Evolutionary conservation across 2,797 vertebrate species (phyloP).

Genomic region (Molothrus ater): DNA sequence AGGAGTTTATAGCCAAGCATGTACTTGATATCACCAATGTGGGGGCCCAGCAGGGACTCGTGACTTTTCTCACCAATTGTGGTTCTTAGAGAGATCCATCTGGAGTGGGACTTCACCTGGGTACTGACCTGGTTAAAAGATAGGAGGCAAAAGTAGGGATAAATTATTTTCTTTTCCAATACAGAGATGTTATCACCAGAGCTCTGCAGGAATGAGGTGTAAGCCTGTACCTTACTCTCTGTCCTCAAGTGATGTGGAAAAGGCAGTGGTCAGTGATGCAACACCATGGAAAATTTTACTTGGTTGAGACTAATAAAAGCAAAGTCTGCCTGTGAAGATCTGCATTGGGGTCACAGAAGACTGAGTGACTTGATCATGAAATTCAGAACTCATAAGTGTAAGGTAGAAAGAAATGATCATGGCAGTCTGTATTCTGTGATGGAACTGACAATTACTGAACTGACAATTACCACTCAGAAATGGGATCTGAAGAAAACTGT

Average conservation of each 20-base stretch:
- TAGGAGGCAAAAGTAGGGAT: not conserved
- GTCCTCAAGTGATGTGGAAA: not conserved
- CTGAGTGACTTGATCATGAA: not conserved
- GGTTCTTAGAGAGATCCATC: not conserved
- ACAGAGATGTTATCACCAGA: not conserved
- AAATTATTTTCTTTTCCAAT: not conserved
- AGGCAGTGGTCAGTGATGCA: not conserved
- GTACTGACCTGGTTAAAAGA: not conserved
- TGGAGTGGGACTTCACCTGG: not conserved
- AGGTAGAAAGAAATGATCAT: not conserved
- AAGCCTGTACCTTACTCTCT: not conserved
- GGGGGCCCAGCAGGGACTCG: not conserved
- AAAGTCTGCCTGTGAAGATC: not conserved
- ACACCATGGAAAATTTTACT: not conserved
- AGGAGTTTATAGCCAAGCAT: not conserved
- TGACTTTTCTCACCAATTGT: not conserved
- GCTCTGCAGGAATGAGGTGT: not conserved
- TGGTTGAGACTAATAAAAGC: not conserved
- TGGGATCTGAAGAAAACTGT: not conserved
- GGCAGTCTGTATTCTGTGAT: not conserved
- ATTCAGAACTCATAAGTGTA: not conserved
- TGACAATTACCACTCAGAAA: not conserved
- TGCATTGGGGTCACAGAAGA: not conserved
- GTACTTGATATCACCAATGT: rapidly evolving
- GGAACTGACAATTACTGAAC: not conserved